These are phyloP conservation scores for Pterobdella sp. DNA, from an alignment of 2,888 invertebrate species.

Conservation along the genomic window DNA sequence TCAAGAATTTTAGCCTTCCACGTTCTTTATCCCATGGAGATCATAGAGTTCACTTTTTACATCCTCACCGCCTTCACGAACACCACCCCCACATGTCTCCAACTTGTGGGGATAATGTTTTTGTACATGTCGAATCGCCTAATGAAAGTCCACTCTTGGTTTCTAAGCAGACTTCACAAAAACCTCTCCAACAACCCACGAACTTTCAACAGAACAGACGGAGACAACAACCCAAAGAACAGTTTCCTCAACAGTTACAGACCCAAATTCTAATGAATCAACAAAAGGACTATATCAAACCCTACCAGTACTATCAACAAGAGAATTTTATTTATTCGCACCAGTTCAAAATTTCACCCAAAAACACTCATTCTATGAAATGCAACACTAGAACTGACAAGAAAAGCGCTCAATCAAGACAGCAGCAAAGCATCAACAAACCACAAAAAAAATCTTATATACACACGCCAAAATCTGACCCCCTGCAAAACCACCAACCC, in stretches of 20 bases:
- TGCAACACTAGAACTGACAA: neutral
- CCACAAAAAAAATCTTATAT: neutral
- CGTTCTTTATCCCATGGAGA: neutral
- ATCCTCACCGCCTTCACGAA: neutral
- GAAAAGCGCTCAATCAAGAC: neutral
- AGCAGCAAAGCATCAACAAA: neutral
- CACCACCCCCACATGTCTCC: conserved; percentile 12
- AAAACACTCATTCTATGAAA: neutral
- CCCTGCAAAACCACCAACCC: too few species aligned
- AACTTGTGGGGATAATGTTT: conserved; percentile 16
- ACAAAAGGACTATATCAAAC: conserved; percentile 2
- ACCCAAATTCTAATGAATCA: neutral
- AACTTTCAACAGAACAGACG: too few species aligned
- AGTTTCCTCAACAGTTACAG: neutral
- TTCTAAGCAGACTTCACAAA: neutral
- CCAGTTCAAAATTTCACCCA: neutral
- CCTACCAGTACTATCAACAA: neutral
- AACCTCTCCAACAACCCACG: neutral
- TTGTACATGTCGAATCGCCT: conserved; percentile 27
- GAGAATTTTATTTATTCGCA: neutral
- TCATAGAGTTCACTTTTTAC: neutral
- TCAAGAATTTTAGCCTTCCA: conserved; percentile 1
- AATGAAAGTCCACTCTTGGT: conserved; percentile 21
- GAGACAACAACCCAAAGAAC: neutral
- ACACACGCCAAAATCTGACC: neutral